These are phyloP conservation scores for Linnaemya vulpina DNA, from an alignment of 2,888 invertebrate species.

Conservation along the genomic window DNA sequence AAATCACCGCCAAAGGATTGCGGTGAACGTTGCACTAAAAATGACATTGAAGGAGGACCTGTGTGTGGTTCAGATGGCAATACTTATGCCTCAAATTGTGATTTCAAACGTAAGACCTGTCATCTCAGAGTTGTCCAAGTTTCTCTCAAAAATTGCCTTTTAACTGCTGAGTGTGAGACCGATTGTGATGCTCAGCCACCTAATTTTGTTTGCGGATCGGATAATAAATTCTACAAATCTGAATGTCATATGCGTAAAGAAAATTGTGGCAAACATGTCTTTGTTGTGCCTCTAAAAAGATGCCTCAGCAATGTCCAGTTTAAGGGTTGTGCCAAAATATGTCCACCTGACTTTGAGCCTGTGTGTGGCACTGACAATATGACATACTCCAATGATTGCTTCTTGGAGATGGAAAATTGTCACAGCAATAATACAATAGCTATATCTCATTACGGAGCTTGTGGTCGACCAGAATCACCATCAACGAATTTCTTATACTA, in stretches of 20 bases:
- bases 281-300: slow-evolving; percentile 94
- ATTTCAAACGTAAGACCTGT: slow-evolving; percentile 91
- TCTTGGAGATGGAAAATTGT: slow-evolving; percentile 95
- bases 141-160: slow-evolving; percentile 91
- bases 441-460: slow-evolving; percentile 91
- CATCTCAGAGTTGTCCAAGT: slow-evolving; percentile 93
- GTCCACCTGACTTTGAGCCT: slow-evolving; percentile 93
- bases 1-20: slow-evolving; percentile 83
- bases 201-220: slow-evolving; percentile 93
- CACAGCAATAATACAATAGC: slow-evolving; percentile 90
- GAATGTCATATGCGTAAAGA: slow-evolving; percentile 96
- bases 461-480: slow-evolving; percentile 92
- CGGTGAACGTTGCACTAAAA: slow-evolving; percentile 85
- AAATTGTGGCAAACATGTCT: slow-evolving; percentile 95
- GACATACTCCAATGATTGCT: slow-evolving; percentile 97
- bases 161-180: slow-evolving; percentile 91
- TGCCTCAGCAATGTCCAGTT: slow-evolving; percentile 93
- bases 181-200: slow-evolving; percentile 85
- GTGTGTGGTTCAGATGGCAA: slow-evolving; percentile 95
- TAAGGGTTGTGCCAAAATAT: slow-evolving; percentile 93
- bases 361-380: slow-evolving; percentile 96
- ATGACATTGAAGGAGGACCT: slow-evolving; percentile 87
- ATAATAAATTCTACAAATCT: slow-evolving; percentile 94
- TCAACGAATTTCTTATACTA: slow-evolving; percentile 94
- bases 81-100: slow-evolving; percentile 93